Evolutionary conservation across 2,888 invertebrate species (phyloP), one percentile per base, ranked within the genome.

Genomic region (Dicranocentrus wangi): DNA sequence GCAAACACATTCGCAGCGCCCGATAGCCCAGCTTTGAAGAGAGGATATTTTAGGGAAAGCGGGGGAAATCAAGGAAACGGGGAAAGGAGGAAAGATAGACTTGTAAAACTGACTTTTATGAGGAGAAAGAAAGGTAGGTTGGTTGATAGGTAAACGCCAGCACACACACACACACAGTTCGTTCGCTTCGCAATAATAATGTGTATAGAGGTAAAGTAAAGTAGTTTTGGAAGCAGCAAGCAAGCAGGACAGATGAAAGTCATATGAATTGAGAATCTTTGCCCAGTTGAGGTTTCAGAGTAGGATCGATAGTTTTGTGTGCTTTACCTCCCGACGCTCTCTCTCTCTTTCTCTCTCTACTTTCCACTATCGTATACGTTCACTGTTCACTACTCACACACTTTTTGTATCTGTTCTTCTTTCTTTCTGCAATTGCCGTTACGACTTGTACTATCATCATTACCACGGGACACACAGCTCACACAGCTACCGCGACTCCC

Each of bases 261-360:
- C 78, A 63, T 82, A 82, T 82, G 73, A 82, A 75, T 82, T 73
- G 82, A 60, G 82, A 82, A 78, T 78, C 75, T 79, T 82, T 79
- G 79, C 79, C 79, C 78, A 82, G 79, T 79, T 79, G 79, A 82
- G 82, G 82, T 82, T 82, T 78, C 75, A 82, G 78, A 75, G 75
- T 47, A 69, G 79, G 82, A 82, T 82, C 82, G 82, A 82, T 82
- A 82, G 79, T 80, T 70, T 77, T 77, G 47, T 63, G 60, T 76
- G 69, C 58, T 78, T 70, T 70, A 78, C 60, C 53, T 25, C 65
- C n/a, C n/a, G n/a, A n/a, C n/a, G n/a, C n/a, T n/a, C n/a, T n/a
- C n/a, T n/a, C n/a, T n/a, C n/a, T n/a, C n/a, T n/a, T n/a, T n/a
- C n/a, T 70, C 68, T 76, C 69, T 75, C 75, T 68, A 21, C 70